These are phyloP conservation scores for Acestrorhynchus altus DNA, from an alignment of 2,797 vertebrate species.

Conservation along the genomic window DNA sequence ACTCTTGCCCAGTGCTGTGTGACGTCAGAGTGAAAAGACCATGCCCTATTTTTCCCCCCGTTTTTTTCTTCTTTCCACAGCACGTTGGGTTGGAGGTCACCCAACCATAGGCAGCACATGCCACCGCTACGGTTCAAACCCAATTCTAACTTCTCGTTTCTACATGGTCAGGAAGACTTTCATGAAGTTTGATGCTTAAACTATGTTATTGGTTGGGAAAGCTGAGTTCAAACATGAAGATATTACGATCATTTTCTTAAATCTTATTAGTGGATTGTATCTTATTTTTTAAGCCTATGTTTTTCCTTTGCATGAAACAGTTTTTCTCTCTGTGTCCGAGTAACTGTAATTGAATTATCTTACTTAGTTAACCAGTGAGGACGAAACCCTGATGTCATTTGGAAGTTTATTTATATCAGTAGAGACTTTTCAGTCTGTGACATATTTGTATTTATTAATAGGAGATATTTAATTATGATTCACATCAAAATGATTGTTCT, in stretches of 20 bases:
- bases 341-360: background rate
- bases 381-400: background rate
- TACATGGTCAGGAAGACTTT: background rate
- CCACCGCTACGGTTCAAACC: background rate
- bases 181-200: background rate
- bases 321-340: background rate
- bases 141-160: background rate
- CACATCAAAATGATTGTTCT: too few species aligned
- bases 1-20: background rate
- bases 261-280: background rate
- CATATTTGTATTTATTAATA: background rate
- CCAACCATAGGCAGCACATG: constrained; percentile 13
- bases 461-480: too few species aligned
- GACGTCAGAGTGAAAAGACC: background rate
- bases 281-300: background rate
- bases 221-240: constrained; percentile 46
- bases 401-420: too few species aligned
- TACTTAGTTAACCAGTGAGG: background rate
- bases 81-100: constrained; percentile 7
- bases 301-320: background rate
- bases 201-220: constrained; percentile 58
- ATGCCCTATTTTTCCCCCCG: background rate
- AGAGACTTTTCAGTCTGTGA: too few species aligned
- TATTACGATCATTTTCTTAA: constrained; percentile 17
- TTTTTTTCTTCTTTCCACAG: constrained; percentile 12